Evolutionary conservation across 2,797 vertebrate species (phyloP).

Genomic region (Falco berigora): DNA sequence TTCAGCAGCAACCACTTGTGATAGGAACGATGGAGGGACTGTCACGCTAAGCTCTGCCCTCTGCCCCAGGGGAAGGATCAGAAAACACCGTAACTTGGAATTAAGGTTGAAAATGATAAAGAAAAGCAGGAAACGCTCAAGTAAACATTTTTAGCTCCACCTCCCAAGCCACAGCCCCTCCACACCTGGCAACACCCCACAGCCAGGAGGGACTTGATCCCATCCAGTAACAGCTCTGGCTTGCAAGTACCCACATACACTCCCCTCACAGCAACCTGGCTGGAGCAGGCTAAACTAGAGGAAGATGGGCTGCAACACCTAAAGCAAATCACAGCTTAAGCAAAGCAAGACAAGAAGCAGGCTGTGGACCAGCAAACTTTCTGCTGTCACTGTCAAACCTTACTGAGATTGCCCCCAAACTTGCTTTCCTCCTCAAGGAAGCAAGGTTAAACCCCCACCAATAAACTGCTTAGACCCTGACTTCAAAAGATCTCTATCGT

Average conservation of each 20-base stretch:
- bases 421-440: neutral
- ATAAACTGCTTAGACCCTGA: neutral
- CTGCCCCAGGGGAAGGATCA: neutral
- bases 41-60: neutral
- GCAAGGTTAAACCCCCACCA: neutral
- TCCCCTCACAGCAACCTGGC: accelerated
- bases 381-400: neutral
- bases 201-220: neutral
- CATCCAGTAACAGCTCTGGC: neutral
- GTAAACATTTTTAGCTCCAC: neutral
- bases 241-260: accelerated
- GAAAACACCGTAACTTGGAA: neutral
- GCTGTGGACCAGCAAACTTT: neutral
- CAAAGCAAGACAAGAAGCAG: neutral
- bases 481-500: neutral
- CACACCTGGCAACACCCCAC: neutral
- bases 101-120: neutral
- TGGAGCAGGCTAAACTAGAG: neutral
- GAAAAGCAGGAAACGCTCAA: neutral
- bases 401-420: neutral
- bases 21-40: neutral
- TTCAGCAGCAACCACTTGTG: neutral
- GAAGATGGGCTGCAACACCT: neutral
- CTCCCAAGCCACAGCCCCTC: neutral
- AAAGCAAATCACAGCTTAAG: neutral